phyloP scores from a whole-genome alignment of 2,113 vertebrate genomes.

The Coreoperca whiteheadi region DNA sequence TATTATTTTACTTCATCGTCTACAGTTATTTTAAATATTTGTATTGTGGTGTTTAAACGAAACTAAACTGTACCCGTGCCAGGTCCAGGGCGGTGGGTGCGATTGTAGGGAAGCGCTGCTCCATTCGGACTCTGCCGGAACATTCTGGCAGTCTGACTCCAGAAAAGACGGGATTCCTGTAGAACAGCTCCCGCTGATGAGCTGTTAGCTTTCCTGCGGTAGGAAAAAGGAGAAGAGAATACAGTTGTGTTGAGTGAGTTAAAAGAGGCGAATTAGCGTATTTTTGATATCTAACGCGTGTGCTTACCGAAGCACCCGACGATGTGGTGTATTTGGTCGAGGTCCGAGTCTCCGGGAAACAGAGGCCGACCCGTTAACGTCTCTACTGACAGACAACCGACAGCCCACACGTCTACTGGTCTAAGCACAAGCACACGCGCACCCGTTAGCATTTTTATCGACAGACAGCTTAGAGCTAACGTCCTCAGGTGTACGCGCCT shows the following conservation, averaged over 20 bases:
- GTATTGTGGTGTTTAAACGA: neutral
- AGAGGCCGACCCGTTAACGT: constrained; percentile 90
- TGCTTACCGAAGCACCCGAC: constrained; percentile 83
- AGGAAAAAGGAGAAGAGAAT: neutral
- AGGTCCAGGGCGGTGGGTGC: constrained; percentile 80
- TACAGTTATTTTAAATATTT: neutral
- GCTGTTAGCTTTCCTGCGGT: constrained; percentile 88
- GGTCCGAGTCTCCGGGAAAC: constrained; percentile 94
- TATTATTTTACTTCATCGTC: neutral
- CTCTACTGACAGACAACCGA: constrained; percentile 90
- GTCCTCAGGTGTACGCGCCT: neutral
- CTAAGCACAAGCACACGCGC: constrained; percentile 74
- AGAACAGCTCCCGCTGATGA: constrained; percentile 90
- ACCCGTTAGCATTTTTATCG: constrained; percentile 6
- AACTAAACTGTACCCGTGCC: constrained; percentile 82
- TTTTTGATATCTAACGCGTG: neutral
- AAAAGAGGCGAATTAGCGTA: neutral
- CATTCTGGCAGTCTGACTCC: constrained; percentile 88
- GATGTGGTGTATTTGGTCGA: constrained; percentile 93
- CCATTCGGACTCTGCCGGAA: constrained; percentile 80
- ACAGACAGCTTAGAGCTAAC: neutral
- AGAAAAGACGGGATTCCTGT: constrained; percentile 90
- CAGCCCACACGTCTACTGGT: constrained; percentile 93
- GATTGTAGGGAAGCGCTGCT: constrained; percentile 85
- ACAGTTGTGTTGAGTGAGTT: too few relatives aligned